phyloP scores from a whole-genome alignment of 2,797 vertebrate genomes.

The Protosalanx chinensis region DNA sequence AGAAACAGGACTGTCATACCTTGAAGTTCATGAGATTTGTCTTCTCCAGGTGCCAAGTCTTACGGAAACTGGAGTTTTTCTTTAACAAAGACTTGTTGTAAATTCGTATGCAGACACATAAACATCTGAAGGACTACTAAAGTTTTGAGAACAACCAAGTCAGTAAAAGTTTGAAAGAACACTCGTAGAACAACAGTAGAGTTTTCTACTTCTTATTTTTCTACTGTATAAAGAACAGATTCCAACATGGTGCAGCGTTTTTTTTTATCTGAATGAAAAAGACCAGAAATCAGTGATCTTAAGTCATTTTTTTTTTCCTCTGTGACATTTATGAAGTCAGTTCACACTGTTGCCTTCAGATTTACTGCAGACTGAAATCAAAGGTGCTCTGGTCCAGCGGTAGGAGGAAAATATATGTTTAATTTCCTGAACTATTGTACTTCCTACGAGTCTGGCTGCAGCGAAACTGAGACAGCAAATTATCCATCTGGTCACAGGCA shows the following conservation, averaged over 20 bases:
- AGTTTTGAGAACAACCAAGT: background rate
- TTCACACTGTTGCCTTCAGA: no score
- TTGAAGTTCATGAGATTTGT: slow-evolving; percentile 23
- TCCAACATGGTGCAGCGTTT: no score
- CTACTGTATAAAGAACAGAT: no score
- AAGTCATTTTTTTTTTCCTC: no score
- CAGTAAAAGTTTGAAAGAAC: background rate
- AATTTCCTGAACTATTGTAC: background rate
- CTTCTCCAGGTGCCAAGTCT: background rate
- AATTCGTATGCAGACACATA: background rate
- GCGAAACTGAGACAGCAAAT: background rate
- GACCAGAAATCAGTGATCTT: no score
- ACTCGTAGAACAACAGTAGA: background rate
- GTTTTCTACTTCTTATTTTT: background rate
- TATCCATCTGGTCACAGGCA: background rate
- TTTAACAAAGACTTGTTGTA: background rate
- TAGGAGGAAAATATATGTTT: no score
- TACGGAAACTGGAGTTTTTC: background rate
- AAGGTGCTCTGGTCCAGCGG: no score
- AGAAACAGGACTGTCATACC: slow-evolving; percentile 34
- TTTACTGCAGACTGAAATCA: no score
- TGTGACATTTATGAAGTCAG: no score
- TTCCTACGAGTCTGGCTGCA: background rate
- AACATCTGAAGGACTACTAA: background rate
- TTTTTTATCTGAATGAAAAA: no score